Evolutionary conservation across 2,888 invertebrate species (phyloP), one percentile per base, ranked within the genome.

Genomic region (Phaonia tiefii): DNA sequence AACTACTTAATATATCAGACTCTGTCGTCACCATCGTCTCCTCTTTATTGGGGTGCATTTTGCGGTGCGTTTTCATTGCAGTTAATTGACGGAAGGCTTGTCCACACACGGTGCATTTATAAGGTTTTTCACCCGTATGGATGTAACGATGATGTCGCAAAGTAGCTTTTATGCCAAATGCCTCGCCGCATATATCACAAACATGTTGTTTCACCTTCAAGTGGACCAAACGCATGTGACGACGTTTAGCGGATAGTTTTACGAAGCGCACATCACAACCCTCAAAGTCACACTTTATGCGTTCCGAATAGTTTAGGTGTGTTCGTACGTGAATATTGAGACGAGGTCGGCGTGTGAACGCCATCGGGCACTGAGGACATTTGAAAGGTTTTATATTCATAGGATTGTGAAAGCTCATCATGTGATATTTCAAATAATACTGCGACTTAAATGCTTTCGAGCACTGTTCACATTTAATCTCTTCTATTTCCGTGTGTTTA

Each of bases 111-210:
- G 78, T 81, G 22, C 84, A 84, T 20, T 81, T 76, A 46, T 84
- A 84, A 5, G 84, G 84, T 60, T 84, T 84, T 60, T 84, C 84
- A 0, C 84, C 84, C 10, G 84, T 84, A 39, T 84, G 84, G 31
- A 80, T 80, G n/a, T 83, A 84, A n/a, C 79, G 75, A 58, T 84
- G 84, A 79, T 84, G 84, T 2, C 84, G 79, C 1, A 84, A 26
- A 10, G 84, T 84, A 42, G 82, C 82, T 51, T 78, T 78, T 7
- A 80, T 82, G 5, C 82, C 83, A 75, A 84, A 84, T 8, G 82
- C 80, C 25, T 84, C 82, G 0, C 81, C 79, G 46, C 84, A 84
- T 46, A 81, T 76, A 60, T 75, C 79, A 58, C 84, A 84, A 17
- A 75, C 31, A 66, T 80, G 82, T 7, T 83, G 84, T 26, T 84